Base-by-base conservation (phyloP, 1,140 invertebrate genomes). In the Drosophila pseudoananassae region DNA sequence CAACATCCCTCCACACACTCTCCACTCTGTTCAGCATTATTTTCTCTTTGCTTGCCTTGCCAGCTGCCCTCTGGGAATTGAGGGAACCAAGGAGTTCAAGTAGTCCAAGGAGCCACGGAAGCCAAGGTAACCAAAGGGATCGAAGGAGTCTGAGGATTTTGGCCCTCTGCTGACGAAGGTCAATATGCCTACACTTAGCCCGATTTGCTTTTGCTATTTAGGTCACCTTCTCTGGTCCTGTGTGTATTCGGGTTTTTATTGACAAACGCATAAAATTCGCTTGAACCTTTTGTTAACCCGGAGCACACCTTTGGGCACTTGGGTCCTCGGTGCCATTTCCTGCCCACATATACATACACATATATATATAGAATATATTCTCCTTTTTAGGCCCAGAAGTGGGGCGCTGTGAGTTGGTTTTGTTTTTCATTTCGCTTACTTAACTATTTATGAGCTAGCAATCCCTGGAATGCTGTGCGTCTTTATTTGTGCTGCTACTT, bases 381-480 rank as follows among this genome's bases (percentile, higher is more conserved):
- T 68, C 66, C 45, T 68, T 72, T 72, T 72, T 43, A 59, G 55
- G 15, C 40, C 40, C 40, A 43, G 14, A 3, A 17, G n/a, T 10
- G 17, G 25, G 31, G 43, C 9, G 2, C n/a, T 10, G n/a, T 23
- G 56, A 29, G 47, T 33, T 47, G 38, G 56, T 46, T 49, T 78
- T 83, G 71, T 78, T 78, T 87, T 87, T 87, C 78, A 81, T 76
- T 82, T 87, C 71, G 83, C 65, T 66, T 88, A 65, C 83, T 88
- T 88, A 88, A 88, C 83, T 88, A 88, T 88, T 88, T 88, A 88
- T 88, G 78, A 87, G 82, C 83, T 88, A 83, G 82, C 82, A 87
- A 87, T 87, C 82, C 82, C 81, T 66, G 82, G 82, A 89, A 83
- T 80, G 83, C 76, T 76, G 75, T 87, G 82, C 61, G 78, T 83